These are phyloP conservation scores for Silvanus unidentatus DNA, from an alignment of 2,888 invertebrate genomes.

Conservation along the genomic window DNA sequence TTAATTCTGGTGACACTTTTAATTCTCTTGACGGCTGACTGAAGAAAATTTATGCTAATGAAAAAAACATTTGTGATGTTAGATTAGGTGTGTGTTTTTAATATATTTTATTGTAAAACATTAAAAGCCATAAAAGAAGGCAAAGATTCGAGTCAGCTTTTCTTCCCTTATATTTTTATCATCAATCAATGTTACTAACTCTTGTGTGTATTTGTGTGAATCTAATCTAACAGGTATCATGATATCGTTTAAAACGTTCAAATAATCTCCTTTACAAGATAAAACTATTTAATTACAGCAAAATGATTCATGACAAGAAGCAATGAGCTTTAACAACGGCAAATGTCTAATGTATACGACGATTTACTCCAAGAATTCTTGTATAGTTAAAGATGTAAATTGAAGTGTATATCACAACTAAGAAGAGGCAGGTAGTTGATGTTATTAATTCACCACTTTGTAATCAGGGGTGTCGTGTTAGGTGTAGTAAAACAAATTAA, in stretches of 20 bases:
- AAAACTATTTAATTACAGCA: conserved; percentile 20
- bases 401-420: conserved; percentile 29
- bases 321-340: conserved; percentile 19
- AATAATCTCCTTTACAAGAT: conserved; percentile 20
- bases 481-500: conserved; percentile 23
- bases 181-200: neutral
- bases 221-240: too few species aligned
- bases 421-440: conserved; percentile 28
- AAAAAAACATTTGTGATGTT: too few species aligned
- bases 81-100: too few species aligned
- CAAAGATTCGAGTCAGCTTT: too few species aligned
- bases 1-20: conserved; percentile 3
- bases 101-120: too few species aligned
- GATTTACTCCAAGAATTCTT: conserved; percentile 27
- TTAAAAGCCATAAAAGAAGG: too few species aligned
- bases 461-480: conserved; percentile 27
- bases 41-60: too few species aligned
- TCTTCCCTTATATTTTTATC: neutral
- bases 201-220: too few species aligned
- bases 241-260: too few species aligned
- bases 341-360: conserved; percentile 23
- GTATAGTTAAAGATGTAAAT: conserved; percentile 39
- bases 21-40: too few species aligned
- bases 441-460: conserved; percentile 32
- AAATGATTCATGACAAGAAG: conserved; percentile 21